Conservation (phyloP, 2,888 invertebrate species). For the Gnatocerus cornutus region DNA sequence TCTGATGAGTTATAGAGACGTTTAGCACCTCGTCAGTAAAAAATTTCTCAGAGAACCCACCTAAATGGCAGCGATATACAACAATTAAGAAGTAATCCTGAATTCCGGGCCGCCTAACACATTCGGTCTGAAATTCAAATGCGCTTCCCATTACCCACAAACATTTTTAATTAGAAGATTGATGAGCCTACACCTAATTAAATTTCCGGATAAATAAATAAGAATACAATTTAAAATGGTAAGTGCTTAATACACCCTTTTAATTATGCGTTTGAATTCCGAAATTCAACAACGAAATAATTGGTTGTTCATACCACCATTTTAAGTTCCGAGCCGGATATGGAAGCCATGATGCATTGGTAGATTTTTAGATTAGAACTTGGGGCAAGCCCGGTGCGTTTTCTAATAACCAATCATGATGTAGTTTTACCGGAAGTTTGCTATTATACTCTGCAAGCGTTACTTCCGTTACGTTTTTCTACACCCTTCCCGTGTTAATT, state of each 20-base stretch:
- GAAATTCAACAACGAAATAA: constrained; percentile 48
- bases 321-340: constrained; percentile 60
- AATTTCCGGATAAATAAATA: constrained; percentile 54
- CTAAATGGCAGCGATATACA: constrained; percentile 40
- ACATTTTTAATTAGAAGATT: constrained; percentile 53
- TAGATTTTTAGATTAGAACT: constrained; percentile 59
- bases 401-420: constrained; percentile 58
- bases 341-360: constrained; percentile 61
- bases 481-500: constrained; percentile 52
- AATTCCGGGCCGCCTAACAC: constrained; percentile 40
- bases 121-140: constrained; percentile 47
- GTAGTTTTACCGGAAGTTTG: constrained; percentile 57
- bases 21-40: constrained; percentile 28
- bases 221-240: constrained; percentile 50
- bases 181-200: constrained; percentile 52
- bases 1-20: constrained; percentile 32
- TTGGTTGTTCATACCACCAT: constrained; percentile 56
- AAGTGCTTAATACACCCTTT: constrained; percentile 44
- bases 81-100: constrained; percentile 42
- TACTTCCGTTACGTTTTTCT: constrained; percentile 55
- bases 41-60: constrained; percentile 32
- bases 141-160: constrained; percentile 46
- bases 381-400: constrained; percentile 56
- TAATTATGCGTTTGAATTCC: constrained; percentile 46
- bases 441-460: constrained; percentile 58